A percentile compares a stretch with the other conserved stretches of the same genome.
Conservation (phyloP, 2,888 invertebrate genomes). For the Drosophila differens region DNA sequence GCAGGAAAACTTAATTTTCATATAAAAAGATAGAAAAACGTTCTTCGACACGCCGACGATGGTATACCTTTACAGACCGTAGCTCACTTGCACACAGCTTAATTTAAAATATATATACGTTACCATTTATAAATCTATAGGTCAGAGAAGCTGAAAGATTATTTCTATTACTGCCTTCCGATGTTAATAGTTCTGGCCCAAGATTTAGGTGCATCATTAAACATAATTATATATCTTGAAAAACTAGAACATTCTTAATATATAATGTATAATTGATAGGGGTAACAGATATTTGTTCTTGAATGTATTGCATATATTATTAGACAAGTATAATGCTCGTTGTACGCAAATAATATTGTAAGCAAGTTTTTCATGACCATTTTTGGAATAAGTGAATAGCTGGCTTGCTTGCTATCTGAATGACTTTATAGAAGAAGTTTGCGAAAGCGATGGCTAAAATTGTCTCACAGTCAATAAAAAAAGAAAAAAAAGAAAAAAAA, state of each 20-base stretch:
- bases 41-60: background rate
- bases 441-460: conserved; percentile 40
- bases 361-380: conserved; percentile 63
- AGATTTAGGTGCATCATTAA: background rate
- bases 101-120: background rate
- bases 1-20: conserved; percentile 74
- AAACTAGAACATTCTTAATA: background rate
- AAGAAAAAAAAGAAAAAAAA: conserved; percentile 15
- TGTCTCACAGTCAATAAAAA: conserved; percentile 35
- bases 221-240: background rate
- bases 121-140: background rate
- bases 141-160: background rate
- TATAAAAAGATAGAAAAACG: conserved; percentile 24
- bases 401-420: conserved; percentile 46
- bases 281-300: background rate
- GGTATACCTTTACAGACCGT: background rate
- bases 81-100: background rate
- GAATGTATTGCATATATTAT: background rate
- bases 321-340: background rate
- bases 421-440: conserved; percentile 59
- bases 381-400: conserved; percentile 68
- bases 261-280: background rate
- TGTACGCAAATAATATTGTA: conserved; percentile 29
- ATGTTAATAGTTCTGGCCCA: no score
- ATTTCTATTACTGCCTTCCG: background rate